Percentiles rank a stretch among this genome's conserved stretches.
These are phyloP conservation scores for Hystrix cristata DNA, from an alignment of 2,113 vertebrate genomes.

Conservation along the genomic window DNA sequence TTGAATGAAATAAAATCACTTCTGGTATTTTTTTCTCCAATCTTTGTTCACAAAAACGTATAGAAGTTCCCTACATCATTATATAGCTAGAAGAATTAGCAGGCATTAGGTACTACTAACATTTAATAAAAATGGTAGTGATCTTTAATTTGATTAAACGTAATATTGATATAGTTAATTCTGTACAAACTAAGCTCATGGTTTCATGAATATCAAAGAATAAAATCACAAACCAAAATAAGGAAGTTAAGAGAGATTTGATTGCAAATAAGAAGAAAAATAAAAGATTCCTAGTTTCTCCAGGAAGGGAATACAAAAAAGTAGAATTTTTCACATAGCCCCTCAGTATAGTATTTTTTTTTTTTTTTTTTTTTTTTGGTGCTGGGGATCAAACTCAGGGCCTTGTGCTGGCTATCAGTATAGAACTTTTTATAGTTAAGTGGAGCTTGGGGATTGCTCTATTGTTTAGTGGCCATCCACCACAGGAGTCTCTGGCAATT, in stretches of 20 bases:
- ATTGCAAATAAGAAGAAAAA: not conserved
- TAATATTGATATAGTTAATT: not conserved
- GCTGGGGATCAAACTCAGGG: too few species aligned
- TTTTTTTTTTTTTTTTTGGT: too few species aligned
- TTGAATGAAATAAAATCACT: not conserved
- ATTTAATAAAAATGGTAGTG: not conserved
- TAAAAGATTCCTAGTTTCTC: not conserved
- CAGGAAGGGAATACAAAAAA: not conserved
- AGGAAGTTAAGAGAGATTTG: not conserved
- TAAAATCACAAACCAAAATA: not conserved
- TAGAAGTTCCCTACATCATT: not conserved
- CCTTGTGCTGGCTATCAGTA: not conserved
- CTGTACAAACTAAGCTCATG: not conserved
- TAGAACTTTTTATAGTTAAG: not conserved
- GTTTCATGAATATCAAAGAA: not conserved
- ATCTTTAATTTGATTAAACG: not conserved
- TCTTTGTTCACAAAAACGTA: not conserved
- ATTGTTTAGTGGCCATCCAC: not conserved
- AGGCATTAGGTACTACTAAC: not conserved
- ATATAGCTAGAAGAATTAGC: not conserved
- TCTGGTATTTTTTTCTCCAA: not conserved
- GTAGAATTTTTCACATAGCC: not conserved
- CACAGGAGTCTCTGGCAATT: not conserved
- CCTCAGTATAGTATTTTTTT: not conserved
- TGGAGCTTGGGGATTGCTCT: not conserved